These are phyloP conservation scores for Oreochromis mossambicus DNA, from an alignment of 2,797 vertebrate species.

Conservation along the genomic window DNA sequence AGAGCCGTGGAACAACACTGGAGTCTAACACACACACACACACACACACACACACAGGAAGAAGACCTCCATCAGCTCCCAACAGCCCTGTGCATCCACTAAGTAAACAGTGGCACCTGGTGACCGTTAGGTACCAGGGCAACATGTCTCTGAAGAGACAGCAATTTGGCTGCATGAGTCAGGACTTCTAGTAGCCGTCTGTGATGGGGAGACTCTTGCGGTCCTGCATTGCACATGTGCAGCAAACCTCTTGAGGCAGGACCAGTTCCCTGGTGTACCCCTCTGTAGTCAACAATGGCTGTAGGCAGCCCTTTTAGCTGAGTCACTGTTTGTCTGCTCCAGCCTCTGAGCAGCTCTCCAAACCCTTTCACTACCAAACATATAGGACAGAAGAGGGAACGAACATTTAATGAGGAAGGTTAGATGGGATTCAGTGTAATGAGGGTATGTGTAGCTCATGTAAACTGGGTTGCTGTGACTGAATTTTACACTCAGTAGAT, in stretches of 20 bases:
- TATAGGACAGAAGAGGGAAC: too few relatives aligned
- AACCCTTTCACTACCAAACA: not conserved
- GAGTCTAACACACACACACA: too few relatives aligned
- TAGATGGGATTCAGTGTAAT: too few relatives aligned
- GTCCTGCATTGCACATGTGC: constrained; percentile 69
- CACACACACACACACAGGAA: too few relatives aligned
- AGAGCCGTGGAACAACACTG: too few relatives aligned
- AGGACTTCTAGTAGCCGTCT: constrained; percentile 67
- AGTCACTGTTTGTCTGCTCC: constrained; percentile 74
- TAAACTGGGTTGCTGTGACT: too few relatives aligned
- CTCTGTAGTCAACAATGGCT: constrained; percentile 80
- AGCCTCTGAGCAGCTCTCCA: constrained; percentile 68
- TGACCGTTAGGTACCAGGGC: constrained; percentile 55
- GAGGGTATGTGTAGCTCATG: too few relatives aligned
- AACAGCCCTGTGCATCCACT: constrained; percentile 77
- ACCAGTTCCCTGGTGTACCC: constrained; percentile 58
- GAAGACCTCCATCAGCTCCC: constrained; percentile 75
- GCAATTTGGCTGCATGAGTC: constrained; percentile 70
- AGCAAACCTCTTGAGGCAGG: constrained; percentile 67
- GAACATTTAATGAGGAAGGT: too few relatives aligned
- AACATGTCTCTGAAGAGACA: constrained; percentile 69
- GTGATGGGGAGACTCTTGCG: constrained; percentile 70
- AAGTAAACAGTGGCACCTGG: constrained; percentile 78
- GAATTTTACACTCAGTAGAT: too few relatives aligned
- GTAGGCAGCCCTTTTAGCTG: constrained; percentile 73